Percentiles rank a stretch among this genome's conserved stretches.
Conservation (phyloP, 2,113 vertebrate species). For the Toxotes jaculatrix region DNA sequence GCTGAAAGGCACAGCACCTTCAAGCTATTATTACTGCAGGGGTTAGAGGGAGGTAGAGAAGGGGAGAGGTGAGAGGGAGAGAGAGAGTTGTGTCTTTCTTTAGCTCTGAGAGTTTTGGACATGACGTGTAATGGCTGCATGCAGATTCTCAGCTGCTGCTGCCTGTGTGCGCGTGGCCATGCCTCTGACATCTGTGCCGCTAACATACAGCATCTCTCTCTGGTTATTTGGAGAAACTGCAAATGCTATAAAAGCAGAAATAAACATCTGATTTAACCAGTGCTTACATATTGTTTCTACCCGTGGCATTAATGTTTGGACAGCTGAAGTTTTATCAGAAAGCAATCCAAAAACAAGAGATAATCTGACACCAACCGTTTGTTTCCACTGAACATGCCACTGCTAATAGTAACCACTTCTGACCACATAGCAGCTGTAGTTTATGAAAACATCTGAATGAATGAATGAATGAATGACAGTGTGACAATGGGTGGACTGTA, state of each 20-base stretch:
- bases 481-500: background rate
- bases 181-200: conserved; percentile 1
- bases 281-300: background rate
- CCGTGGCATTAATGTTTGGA: no score
- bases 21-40: conserved; percentile 74
- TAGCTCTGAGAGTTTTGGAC: conserved; percentile 66
- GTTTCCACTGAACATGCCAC: background rate
- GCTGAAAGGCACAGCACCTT: conserved; percentile 75
- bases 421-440: background rate
- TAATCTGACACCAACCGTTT: background rate
- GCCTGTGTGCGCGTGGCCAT: conserved; percentile 18
- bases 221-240: conserved; percentile 48
- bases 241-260: background rate
- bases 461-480: background rate
- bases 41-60: conserved; percentile 47
- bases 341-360: no score
- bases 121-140: conserved; percentile 56
- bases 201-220: conserved; percentile 44
- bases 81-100: conserved; percentile 69
- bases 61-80: conserved; percentile 31
- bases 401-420: background rate
- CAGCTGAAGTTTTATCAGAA: background rate
- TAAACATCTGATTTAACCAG: background rate
- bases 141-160: conserved; percentile 79
- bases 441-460: background rate